These are phyloP conservation scores for Isaurus tuberculatus DNA, from an alignment of 92 coral and sea anemone species.

Conservation along the genomic window DNA sequence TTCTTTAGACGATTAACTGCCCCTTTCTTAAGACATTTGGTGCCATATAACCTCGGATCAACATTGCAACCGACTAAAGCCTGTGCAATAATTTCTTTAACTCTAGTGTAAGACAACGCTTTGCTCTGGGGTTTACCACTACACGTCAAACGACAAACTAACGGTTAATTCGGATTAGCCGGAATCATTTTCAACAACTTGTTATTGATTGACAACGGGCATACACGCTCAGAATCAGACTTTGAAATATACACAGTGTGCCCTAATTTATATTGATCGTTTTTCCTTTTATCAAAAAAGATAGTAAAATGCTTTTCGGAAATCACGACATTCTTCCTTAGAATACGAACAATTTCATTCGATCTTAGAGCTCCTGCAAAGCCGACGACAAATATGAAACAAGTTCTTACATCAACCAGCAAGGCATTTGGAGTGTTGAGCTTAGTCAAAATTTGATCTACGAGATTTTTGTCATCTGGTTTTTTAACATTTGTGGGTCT, in stretches of 20 bases:
- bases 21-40: too few species aligned
- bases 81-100: too few species aligned
- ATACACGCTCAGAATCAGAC: neutral
- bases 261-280: slow-evolving; percentile 18
- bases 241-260: slow-evolving; percentile 9
- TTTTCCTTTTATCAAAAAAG: slow-evolving; percentile 5
- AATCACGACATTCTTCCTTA: neutral
- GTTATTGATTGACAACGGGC: neutral
- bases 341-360: neutral
- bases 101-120: too few species aligned
- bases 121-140: too few species aligned
- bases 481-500: neutral
- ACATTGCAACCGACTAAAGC: too few species aligned
- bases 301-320: neutral
- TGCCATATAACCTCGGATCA: too few species aligned
- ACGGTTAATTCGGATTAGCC: too few species aligned
- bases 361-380: slow-evolving; percentile 16
- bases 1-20: too few species aligned
- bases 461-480: neutral
- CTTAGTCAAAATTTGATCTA: neutral
- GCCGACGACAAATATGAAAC: neutral
- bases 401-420: neutral
- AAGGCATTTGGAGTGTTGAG: neutral
- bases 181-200: too few species aligned
- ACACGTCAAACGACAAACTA: too few species aligned